Percentiles rank a stretch among this genome's conserved stretches.
Conservation (phyloP, 1,140 invertebrate genomes). For the Antheraea mylitta region DNA sequence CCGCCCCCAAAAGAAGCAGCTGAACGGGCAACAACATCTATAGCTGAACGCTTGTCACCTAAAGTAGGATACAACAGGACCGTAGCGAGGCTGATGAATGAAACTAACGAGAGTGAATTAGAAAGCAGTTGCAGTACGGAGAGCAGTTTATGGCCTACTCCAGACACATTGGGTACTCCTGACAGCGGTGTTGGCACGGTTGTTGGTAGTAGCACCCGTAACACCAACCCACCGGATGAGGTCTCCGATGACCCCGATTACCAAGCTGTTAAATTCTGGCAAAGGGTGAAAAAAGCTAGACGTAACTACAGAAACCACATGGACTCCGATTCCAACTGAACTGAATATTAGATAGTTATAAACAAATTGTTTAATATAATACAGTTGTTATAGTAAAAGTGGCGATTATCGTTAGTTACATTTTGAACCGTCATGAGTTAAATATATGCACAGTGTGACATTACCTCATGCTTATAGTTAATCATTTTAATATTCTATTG, state of each 20-base stretch:
- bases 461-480: too few species aligned
- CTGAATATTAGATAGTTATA: slow-evolving; percentile 17
- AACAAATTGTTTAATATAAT: slow-evolving; percentile 4
- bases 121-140: slow-evolving; percentile 75
- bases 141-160: slow-evolving; percentile 43
- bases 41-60: slow-evolving; percentile 37
- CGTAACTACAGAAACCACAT: slow-evolving; percentile 79
- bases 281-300: slow-evolving; percentile 77
- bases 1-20: slow-evolving; percentile 46
- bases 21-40: slow-evolving; percentile 31
- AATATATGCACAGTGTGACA: too few species aligned
- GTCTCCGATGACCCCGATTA: slow-evolving; percentile 74
- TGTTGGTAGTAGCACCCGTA: slow-evolving; percentile 45
- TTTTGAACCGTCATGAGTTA: too few species aligned
- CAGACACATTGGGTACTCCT: slow-evolving; percentile 34
- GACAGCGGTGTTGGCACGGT: slow-evolving; percentile 57
- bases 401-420: background rate
- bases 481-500: too few species aligned
- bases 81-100: slow-evolving; percentile 67
- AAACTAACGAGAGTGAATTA: slow-evolving; percentile 73
- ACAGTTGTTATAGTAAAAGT: slow-evolving; percentile 6
- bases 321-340: slow-evolving; percentile 80
- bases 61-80: slow-evolving; percentile 52
- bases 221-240: slow-evolving; percentile 40
- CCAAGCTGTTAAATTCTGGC: slow-evolving; percentile 73